Conservation (phyloP, 2,888 invertebrate genomes). For the Dorcus parallelipipedus region DNA sequence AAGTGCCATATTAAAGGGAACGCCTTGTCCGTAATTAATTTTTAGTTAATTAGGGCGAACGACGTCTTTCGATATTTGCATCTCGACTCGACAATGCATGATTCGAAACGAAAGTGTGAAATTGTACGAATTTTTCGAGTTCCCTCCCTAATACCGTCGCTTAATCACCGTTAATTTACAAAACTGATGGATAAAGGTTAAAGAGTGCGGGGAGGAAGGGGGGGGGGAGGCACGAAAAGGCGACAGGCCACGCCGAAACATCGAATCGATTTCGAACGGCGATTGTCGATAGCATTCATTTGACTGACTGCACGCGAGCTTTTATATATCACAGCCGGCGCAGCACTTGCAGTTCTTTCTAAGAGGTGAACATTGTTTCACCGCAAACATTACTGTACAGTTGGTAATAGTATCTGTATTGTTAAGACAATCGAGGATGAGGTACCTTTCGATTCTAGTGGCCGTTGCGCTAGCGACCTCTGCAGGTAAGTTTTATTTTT, state of each 20-base stretch:
- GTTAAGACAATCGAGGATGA: too few species aligned
- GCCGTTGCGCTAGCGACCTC: conserved; percentile 25
- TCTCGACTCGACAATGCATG: too few species aligned
- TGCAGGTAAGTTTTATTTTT: conserved; percentile 33
- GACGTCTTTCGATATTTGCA: too few species aligned
- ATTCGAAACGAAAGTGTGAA: background rate
- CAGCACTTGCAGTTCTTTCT: conserved; percentile 36
- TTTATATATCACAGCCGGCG: conserved; percentile 39
- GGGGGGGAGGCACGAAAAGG: background rate
- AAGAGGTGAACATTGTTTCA: conserved; percentile 37
- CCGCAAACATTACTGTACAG: conserved; percentile 15
- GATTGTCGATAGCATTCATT: conserved; percentile 8
- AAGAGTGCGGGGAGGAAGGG: background rate
- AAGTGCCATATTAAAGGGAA: too few species aligned
- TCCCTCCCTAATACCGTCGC: background rate
- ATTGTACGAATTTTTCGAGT: background rate
- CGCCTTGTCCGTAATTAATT: too few species aligned
- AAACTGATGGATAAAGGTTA: background rate
- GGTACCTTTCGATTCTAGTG: conserved; percentile 22
- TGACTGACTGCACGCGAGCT: conserved; percentile 32
- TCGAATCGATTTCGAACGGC: conserved; percentile 1
- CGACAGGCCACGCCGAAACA: conserved; percentile 14
- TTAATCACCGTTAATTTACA: background rate
- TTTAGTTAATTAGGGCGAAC: too few species aligned
- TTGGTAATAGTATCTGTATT: too few species aligned